A percentile compares a stretch with the other conserved stretches of the same genome.
Conservation (phyloP, 2,113 vertebrate species). For the Tachysurus vachellii region DNA sequence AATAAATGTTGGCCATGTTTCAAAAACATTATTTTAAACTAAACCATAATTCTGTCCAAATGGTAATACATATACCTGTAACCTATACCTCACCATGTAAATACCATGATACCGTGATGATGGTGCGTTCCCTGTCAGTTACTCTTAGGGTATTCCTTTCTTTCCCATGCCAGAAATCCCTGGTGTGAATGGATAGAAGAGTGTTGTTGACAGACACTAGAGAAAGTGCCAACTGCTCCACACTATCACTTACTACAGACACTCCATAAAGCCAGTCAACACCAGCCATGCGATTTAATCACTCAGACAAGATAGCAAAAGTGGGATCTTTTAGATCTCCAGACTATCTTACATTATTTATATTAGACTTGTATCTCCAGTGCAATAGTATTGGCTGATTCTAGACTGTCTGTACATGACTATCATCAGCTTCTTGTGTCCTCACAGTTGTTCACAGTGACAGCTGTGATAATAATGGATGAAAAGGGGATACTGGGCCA, state of each 20-base stretch:
- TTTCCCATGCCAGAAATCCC: conserved; percentile 27
- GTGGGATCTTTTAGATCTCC: not conserved
- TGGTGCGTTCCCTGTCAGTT: conserved; percentile 24
- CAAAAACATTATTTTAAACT: conserved; percentile 4
- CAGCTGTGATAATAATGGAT: not conserved
- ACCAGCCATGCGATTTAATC: conserved; percentile 48
- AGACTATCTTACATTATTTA: not conserved
- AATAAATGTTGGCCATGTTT: not conserved
- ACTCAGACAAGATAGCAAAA: conserved; percentile 37
- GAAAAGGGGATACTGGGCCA: not conserved
- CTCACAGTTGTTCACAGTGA: not conserved
- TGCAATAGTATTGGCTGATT: not conserved
- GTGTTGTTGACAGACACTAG: conserved; percentile 55
- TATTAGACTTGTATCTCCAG: not conserved
- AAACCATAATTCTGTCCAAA: not conserved
- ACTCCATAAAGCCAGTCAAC: conserved; percentile 66
- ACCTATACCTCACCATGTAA: not conserved
- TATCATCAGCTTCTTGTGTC: not conserved
- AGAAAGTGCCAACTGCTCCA: conserved; percentile 43
- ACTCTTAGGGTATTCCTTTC: conserved; percentile 5
- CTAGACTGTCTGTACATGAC: not conserved
- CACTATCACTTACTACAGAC: conserved; percentile 63
- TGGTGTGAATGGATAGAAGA: conserved; percentile 15
- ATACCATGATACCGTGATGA: not conserved
- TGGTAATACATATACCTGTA: not conserved